phyloP scores from a whole-genome alignment of 2,888 invertebrate species.

The Noctua janthina region DNA sequence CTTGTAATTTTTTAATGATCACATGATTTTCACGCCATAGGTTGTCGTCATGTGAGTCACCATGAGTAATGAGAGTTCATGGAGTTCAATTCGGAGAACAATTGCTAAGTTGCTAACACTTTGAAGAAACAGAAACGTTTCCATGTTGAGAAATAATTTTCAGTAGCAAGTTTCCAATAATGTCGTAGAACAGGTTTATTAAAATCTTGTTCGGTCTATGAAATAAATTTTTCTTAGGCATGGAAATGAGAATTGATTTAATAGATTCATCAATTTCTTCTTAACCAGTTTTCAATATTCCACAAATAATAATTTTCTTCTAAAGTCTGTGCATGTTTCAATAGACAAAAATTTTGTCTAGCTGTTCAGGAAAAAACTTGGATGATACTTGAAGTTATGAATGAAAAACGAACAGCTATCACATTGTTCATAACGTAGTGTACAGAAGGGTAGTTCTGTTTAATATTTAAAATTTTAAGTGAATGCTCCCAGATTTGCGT shows the following conservation, averaged over 20 bases:
- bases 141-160: not conserved
- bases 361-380: not conserved
- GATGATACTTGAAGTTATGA: not conserved
- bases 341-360: not conserved
- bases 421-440: not conserved
- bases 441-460: slow-evolving; percentile 17
- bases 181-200: not conserved
- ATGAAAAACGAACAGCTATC: not conserved
- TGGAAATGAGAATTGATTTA: not conserved
- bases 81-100: slow-evolving; percentile 37
- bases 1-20: slow-evolving; percentile 5
- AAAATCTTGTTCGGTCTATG: not conserved
- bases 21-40: slow-evolving; percentile 23
- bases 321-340: not conserved
- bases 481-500: slow-evolving; percentile 42
- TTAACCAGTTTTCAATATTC: not conserved
- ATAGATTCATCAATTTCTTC: not conserved
- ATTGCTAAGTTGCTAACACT: slow-evolving; percentile 19
- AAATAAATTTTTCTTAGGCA: not conserved
- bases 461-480: slow-evolving; percentile 46
- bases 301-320: not conserved
- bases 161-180: not conserved
- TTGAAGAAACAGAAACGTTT: not conserved
- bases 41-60: slow-evolving; percentile 31
- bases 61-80: slow-evolving; percentile 44